Base-by-base conservation (phyloP, 1,140 invertebrate genomes). In the Drosophila pectinifera region DNA sequence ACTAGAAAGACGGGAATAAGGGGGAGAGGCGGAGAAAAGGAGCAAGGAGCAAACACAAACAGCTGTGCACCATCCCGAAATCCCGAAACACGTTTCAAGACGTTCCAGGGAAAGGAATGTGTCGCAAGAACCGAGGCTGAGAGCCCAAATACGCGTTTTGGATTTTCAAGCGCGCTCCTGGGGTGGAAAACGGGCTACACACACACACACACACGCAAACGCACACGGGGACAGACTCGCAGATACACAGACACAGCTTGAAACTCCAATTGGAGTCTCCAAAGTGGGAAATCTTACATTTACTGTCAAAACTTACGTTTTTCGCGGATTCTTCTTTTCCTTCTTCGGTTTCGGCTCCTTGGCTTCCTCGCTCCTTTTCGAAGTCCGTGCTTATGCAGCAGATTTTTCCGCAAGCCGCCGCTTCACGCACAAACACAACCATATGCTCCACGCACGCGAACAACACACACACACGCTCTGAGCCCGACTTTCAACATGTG, bases 11-110 rank as follows among this genome's bases (percentile, higher is more conserved):
- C 43, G 54, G 49, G 63, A 34, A 24, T 18, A 20, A 28, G 13
- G 43, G n/a, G 26, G 6, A 49, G 8, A 14, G 26, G 11, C 8
- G 26, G n/a, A 36, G 18, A 28, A 43, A 54, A 55, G 55, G 43
- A 11, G 54, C 63, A 59, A 73, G 58, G 42, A 62, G 80, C 68
- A 55, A 70, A 69, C 43, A 48, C 31, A 38, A 57, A 62, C 58
- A 74, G 74, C 54, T 61, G 64, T 46, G 64, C 31, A 28, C 58
- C 65, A 69, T 46, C 80, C 77, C 48, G 20, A 38, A 49, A 65
- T 55, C 77, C 58, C 62, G 56, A 88, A 88, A 88, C 83, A 88
- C 67, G 83, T 83, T 88, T 80, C 55, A 84, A 84, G 76, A 84
- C 69, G 49, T 42, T 31, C 56, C 49, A 57, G 11, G 34, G 31